phyloP scores from a whole-genome alignment of 2,888 invertebrate species.

The Tuberolachnus salignus region DNA sequence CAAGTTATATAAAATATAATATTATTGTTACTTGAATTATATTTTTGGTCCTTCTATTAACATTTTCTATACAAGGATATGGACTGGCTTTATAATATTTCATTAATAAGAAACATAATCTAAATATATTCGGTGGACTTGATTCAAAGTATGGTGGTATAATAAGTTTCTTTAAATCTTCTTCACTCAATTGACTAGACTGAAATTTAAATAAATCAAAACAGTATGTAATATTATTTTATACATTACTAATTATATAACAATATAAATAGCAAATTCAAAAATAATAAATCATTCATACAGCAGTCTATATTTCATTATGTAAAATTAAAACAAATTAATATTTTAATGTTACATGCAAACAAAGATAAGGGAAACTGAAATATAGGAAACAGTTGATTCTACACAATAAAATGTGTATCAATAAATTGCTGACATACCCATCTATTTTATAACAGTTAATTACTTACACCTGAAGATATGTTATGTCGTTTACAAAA shows the following conservation, averaged over 20 bases:
- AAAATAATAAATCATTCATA: no score
- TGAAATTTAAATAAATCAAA: conserved; percentile 55
- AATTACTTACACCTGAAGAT: conserved; percentile 37
- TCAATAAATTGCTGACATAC: no score
- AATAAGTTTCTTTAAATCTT: conserved; percentile 68
- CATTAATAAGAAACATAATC: conserved; percentile 73
- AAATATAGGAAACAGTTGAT: no score
- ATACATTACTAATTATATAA: not conserved
- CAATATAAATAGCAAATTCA: no score
- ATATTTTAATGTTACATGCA: no score
- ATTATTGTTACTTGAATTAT: conserved; percentile 67
- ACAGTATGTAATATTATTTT: conserved; percentile 1
- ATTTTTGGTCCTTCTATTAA: conserved; percentile 76
- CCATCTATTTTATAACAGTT: no score
- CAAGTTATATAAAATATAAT: not conserved
- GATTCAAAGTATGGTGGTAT: conserved; percentile 69
- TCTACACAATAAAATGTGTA: no score
- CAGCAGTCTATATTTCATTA: no score
- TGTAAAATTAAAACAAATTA: no score
- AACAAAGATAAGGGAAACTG: no score
- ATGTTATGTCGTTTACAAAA: conserved; percentile 35
- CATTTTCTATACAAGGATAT: conserved; percentile 76
- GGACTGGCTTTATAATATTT: conserved; percentile 65
- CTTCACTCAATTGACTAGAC: conserved; percentile 66
- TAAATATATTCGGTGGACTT: conserved; percentile 75